Conservation (phyloP, 92 coral and sea anemone species). For the Epizoanthus rinbou region DNA sequence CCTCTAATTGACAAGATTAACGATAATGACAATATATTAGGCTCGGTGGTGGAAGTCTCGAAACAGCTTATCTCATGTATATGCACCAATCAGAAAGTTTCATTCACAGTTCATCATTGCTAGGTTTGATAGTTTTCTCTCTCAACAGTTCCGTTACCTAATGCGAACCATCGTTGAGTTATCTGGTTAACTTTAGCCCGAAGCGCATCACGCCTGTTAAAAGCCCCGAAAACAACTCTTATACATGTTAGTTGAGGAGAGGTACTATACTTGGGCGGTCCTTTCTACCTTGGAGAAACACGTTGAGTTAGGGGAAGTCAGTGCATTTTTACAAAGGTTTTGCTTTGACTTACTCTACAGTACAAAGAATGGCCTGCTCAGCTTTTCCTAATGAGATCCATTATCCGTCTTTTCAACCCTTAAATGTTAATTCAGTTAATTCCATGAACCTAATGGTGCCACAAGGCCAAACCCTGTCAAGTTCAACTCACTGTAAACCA, state of each 20-base stretch:
- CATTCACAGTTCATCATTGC: slow-evolving; percentile 33
- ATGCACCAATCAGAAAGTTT: slow-evolving; percentile 57
- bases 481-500: slow-evolving; percentile 76
- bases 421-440: slow-evolving; percentile 61
- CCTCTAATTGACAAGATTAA: slow-evolving; percentile 48
- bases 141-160: slow-evolving; percentile 54
- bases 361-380: slow-evolving; percentile 58
- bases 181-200: slow-evolving; percentile 32
- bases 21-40: slow-evolving; percentile 70
- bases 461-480: slow-evolving; percentile 62
- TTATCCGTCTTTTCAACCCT: slow-evolving; percentile 72
- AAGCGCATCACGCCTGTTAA: slow-evolving; percentile 21
- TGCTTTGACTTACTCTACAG: too few relatives aligned
- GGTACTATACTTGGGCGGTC: not conserved
- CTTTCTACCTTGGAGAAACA: not conserved
- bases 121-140: slow-evolving; percentile 48
- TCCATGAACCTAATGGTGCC: slow-evolving; percentile 69
- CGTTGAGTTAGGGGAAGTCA: not conserved
- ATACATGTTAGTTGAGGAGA: not conserved
- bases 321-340: not conserved
- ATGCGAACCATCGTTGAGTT: slow-evolving; percentile 29
- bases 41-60: slow-evolving; percentile 59
- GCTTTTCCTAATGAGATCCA: slow-evolving; percentile 62
- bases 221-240: slow-evolving; percentile 1
- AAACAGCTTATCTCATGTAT: slow-evolving; percentile 49